Percentiles rank a stretch among this genome's conserved stretches.
These are phyloP conservation scores for Cylas formicarius DNA, from an alignment of 1,140 invertebrate species.

Conservation along the genomic window DNA sequence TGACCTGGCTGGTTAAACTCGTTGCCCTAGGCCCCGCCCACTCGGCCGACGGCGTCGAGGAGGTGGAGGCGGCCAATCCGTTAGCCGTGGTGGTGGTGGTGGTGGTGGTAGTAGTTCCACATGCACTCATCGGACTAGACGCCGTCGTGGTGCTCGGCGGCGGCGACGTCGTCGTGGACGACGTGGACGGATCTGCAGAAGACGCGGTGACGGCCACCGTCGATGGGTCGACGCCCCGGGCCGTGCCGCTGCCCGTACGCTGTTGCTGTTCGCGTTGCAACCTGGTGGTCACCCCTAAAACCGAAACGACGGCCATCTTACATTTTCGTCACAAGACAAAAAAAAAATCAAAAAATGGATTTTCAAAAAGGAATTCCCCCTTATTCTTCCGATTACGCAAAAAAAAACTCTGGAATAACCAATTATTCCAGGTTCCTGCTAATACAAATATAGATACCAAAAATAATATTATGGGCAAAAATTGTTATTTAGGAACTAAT, in stretches of 20 bases:
- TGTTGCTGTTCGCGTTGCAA: conserved; percentile 66
- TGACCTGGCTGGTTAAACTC: conserved; percentile 17
- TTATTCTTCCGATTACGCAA: too few relatives aligned
- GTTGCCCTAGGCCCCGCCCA: conserved; percentile 38
- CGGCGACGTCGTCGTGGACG: conserved; percentile 26
- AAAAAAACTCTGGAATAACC: too few relatives aligned
- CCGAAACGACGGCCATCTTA: not conserved
- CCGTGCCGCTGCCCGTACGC: conserved; percentile 34
- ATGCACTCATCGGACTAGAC: conserved; percentile 11
- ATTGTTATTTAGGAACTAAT: too few relatives aligned
- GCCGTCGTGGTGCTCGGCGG: conserved; percentile 26
- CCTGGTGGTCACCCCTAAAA: conserved; percentile 59
- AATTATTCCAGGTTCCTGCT: too few relatives aligned
- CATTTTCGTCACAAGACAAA: not conserved
- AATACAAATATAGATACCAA: too few relatives aligned
- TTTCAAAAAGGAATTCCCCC: not conserved
- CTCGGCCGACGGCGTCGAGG: conserved; percentile 26
- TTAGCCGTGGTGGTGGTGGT: conserved; percentile 4
- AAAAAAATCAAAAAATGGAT: not conserved
- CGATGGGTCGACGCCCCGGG: conserved; percentile 16
- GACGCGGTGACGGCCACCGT: conserved; percentile 34
- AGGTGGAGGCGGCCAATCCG: conserved; percentile 7
- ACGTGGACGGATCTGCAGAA: conserved; percentile 34
- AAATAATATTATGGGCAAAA: too few relatives aligned
- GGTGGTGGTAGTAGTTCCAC: conserved; percentile 12